Conservation (phyloP, 2,113 vertebrate species). For the Thinocorus orbignyianus region DNA sequence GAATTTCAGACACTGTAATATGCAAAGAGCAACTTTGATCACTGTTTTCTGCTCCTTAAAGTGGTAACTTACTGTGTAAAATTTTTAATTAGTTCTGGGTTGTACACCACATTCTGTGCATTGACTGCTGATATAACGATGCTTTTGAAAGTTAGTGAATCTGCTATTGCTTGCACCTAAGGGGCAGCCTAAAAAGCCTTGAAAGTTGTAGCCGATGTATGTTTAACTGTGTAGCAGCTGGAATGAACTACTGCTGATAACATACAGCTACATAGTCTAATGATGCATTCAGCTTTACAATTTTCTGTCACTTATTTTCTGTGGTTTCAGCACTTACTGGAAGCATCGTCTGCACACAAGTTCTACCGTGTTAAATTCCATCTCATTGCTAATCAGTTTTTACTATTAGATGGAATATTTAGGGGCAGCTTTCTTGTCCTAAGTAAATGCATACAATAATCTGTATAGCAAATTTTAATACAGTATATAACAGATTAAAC, state of each 20-base stretch:
- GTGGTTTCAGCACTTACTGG: background rate
- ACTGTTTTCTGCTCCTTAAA: background rate
- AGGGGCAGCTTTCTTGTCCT: background rate
- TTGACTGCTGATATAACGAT: background rate
- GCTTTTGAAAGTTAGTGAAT: background rate
- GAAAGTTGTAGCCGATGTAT: background rate
- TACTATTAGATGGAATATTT: slow-evolving; percentile 9
- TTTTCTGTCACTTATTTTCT: background rate
- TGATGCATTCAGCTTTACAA: background rate
- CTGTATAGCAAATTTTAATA: background rate
- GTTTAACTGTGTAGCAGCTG: background rate
- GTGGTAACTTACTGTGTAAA: background rate
- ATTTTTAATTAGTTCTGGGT: background rate
- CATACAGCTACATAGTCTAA: background rate
- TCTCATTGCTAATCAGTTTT: background rate
- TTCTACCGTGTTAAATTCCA: background rate
- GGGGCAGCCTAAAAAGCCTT: background rate
- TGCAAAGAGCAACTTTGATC: background rate
- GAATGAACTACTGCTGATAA: background rate
- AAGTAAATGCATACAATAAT: background rate
- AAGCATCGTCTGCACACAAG: background rate
- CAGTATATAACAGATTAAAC: background rate
- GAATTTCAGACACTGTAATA: background rate
- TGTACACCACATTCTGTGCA: background rate
- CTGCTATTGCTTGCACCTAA: background rate